Evolutionary conservation across 2,113 vertebrate genomes (phyloP).

Genomic region (Cephalopterus ornatus): DNA sequence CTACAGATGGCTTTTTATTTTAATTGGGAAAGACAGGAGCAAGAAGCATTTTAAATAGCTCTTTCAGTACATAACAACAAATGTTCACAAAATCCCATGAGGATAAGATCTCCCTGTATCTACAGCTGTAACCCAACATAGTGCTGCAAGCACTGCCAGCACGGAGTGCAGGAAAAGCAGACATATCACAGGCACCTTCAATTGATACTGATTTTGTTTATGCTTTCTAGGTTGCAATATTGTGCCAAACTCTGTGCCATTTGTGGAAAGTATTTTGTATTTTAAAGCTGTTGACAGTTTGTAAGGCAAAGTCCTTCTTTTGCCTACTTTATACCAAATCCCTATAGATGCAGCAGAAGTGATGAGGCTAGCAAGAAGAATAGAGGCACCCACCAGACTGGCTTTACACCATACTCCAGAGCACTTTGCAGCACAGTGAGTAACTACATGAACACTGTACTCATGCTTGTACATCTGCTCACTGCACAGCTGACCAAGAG

Average conservation of each 20-base stretch:
- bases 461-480: rapidly evolving
- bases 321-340: not conserved
- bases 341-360: not conserved
- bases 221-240: not conserved
- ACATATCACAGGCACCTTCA: not conserved
- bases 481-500: not conserved
- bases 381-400: not conserved
- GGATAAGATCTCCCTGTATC: not conserved
- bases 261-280: not conserved
- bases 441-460: not conserved
- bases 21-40: not conserved
- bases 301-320: not conserved
- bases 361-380: not conserved
- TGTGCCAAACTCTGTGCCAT: not conserved
- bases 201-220: not conserved
- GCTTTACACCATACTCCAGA: not conserved
- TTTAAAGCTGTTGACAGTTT: not conserved
- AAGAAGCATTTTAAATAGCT: not conserved
- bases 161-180: not conserved
- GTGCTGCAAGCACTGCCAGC: not conserved
- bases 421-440: rapidly evolving
- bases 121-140: not conserved
- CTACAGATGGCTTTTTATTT: not conserved
- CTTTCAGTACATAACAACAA: not conserved
- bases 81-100: not conserved